phyloP scores from a whole-genome alignment of 92 coral and sea anemone genomes.

The Galaxea fascicularis region DNA sequence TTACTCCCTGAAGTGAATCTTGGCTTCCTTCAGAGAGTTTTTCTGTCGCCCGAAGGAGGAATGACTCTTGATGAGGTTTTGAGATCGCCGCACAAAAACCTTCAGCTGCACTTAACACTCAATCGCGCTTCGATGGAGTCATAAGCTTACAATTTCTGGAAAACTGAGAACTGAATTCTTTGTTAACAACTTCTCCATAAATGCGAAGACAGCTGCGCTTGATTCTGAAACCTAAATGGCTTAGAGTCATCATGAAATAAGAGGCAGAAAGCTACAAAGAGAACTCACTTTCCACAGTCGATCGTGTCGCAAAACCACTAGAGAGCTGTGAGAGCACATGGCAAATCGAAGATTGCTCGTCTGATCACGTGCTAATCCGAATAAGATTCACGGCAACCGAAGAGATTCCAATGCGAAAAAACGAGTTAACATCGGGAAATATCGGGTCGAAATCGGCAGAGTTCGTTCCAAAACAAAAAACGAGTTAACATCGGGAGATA shows the following conservation, averaged over 20 bases:
- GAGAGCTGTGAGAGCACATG: not conserved
- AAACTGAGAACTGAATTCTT: not conserved
- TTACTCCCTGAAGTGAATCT: constrained; percentile 26
- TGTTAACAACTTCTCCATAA: not conserved
- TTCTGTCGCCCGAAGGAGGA: constrained; percentile 31
- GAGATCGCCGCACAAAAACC: not conserved
- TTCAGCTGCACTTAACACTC: constrained; percentile 3
- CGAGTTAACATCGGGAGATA: constrained; percentile 8
- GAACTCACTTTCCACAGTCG: not conserved
- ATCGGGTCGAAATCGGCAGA: too few relatives aligned
- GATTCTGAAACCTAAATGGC: not conserved
- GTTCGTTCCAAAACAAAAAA: too few relatives aligned
- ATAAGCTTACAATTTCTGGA: not conserved
- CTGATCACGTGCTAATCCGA: not conserved
- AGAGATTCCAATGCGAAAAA: too few relatives aligned
- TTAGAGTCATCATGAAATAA: not conserved
- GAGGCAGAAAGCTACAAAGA: too few relatives aligned
- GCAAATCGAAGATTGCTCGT: not conserved
- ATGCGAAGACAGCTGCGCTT: not conserved
- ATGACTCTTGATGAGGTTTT: not conserved
- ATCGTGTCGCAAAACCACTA: not conserved
- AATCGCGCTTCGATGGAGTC: constrained; percentile 2
- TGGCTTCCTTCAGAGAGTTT: constrained; percentile 20
- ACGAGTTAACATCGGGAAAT: too few relatives aligned
- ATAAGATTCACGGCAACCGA: too few relatives aligned